Percentiles rank a stretch among this genome's conserved stretches.
Evolutionary conservation across 1,140 invertebrate genomes (phyloP).

Genomic region (Carposina sasakii): DNA sequence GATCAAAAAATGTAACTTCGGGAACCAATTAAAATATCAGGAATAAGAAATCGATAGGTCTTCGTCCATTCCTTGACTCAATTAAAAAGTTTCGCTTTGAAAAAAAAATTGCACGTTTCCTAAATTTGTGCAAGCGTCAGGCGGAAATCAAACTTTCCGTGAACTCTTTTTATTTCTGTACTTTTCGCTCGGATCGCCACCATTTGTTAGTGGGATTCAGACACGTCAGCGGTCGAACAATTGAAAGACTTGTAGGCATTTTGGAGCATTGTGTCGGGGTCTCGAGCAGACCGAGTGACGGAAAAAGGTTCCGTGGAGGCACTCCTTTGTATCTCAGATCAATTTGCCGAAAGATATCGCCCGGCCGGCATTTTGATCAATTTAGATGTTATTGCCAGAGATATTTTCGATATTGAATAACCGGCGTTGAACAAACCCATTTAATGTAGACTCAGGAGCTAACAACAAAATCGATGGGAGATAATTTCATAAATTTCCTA

Average conservation of each 20-base stretch:
- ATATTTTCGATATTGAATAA: no score
- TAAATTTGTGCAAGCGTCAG: slow-evolving; percentile 22
- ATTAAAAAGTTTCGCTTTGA: no score
- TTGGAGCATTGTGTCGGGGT: slow-evolving; percentile 42
- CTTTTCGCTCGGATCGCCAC: slow-evolving; percentile 36
- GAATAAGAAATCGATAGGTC: no score
- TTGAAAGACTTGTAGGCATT: slow-evolving; percentile 48
- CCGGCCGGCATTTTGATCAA: slow-evolving; percentile 23
- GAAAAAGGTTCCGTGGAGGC: slow-evolving; percentile 51
- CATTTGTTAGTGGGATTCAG: slow-evolving; percentile 56
- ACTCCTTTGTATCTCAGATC: slow-evolving; percentile 54
- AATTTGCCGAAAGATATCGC: slow-evolving; percentile 58
- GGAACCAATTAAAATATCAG: no score
- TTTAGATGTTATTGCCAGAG: no score
- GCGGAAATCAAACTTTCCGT: slow-evolving; percentile 48
- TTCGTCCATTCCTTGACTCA: no score
- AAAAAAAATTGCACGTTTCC: neutral
- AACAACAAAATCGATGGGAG: no score
- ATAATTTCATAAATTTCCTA: no score
- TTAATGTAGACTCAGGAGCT: no score
- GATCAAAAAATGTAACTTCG: no score
- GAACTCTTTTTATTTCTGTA: slow-evolving; percentile 44
- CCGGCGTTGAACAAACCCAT: no score
- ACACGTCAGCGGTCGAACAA: slow-evolving; percentile 49
- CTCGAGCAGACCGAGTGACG: slow-evolving; percentile 40